Evolutionary conservation across 1,140 invertebrate species (phyloP), one percentile per base, ranked within the genome.

Genomic region (Parapsyche elsis): DNA sequence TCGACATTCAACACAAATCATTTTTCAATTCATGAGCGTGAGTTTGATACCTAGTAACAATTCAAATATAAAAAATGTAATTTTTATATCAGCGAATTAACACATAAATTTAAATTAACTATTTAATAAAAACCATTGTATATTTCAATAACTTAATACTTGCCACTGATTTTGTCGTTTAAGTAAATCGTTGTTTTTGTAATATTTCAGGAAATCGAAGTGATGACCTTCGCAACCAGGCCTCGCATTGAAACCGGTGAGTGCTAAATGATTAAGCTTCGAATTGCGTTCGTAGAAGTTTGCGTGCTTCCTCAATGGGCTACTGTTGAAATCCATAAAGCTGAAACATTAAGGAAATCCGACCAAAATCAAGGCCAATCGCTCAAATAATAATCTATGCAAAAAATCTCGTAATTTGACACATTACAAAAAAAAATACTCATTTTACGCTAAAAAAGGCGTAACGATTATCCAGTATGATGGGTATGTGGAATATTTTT

Each of bases 251-350:
- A 10, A 49, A n/a, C 38, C 0, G 73, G 73, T 75, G 49, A 75
- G 73, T 75, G 53, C 30, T 75, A n/a, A 5, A 75, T 30, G 19
- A 75, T 75, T 75, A 75, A 57, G 73, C 24, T n/a, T 59, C 57
- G 53, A 57, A 16, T 75, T 75, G 16, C 53, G 44, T 75, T 75
- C 26, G 24, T 16, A 1, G 64, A 67, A 57, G 24, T 21, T 75
- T 16, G 73, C 73, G 71, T 73, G 71, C 16, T 73, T 45, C 38
- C 30, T 38, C 1, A 23, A 53, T 45, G 10, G 70, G 26, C 19
- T 12, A 4, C 14, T 1, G 21, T 14, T 38, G 49, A 75, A 57
- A 57, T 75, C 44, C 73, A 75, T 75, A 59, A 59, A 75, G 73
- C 23, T 14, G 10, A 67, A 67, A 26, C 24, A 12, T 26, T 73